These are phyloP conservation scores for Enteromius unitaeniatus DNA, from an alignment of 2,797 vertebrate species.

Conservation along the genomic window DNA sequence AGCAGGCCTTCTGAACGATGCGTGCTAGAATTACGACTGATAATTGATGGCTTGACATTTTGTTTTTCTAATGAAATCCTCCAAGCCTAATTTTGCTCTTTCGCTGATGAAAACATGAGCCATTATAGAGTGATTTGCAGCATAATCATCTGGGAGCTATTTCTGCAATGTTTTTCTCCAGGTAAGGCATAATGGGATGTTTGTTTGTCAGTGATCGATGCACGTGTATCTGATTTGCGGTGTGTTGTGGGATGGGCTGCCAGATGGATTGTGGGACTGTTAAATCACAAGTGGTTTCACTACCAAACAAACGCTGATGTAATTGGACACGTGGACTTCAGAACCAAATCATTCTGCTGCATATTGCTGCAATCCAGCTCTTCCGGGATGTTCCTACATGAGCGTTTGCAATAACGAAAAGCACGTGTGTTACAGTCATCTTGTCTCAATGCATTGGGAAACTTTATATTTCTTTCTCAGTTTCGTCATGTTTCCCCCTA, in stretches of 20 bases:
- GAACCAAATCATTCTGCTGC: not conserved
- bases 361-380: not conserved
- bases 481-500: not conserved
- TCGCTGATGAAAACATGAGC: conserved; percentile 47
- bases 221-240: not conserved
- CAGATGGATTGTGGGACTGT: conserved; percentile 23
- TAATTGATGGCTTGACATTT: conserved; percentile 52
- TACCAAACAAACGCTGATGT: conserved; percentile 11
- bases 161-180: conserved; percentile 17
- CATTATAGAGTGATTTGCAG: conserved; percentile 44
- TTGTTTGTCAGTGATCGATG: conserved; percentile 46
- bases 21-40: conserved; percentile 31
- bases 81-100: conserved; percentile 45
- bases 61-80: conserved; percentile 51
- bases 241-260: not conserved
- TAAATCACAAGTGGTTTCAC: conserved; percentile 6
- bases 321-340: not conserved
- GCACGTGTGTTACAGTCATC: not conserved
- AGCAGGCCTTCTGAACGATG: conserved; percentile 11
- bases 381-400: not conserved
- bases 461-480: not conserved
- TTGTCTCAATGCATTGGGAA: not conserved
- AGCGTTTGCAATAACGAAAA: not conserved
- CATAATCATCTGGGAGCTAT: conserved; percentile 46
- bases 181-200: conserved; percentile 41